A percentile compares a stretch with the other conserved stretches of the same genome.
phyloP scores from a whole-genome alignment of 2,797 vertebrate species.

The Sciurus vulgaris region DNA sequence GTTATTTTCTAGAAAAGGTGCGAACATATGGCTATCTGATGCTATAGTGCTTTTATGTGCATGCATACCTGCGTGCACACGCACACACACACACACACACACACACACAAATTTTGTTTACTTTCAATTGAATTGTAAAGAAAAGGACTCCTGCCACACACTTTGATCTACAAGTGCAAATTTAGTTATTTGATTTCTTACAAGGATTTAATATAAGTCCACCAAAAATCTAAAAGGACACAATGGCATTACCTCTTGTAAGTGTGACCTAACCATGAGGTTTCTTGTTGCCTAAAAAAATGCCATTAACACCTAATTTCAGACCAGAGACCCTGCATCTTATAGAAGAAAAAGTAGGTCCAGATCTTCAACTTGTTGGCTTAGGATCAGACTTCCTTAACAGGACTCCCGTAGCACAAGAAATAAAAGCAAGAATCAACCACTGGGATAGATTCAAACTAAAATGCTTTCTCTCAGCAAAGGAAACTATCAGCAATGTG shows the following conservation, averaged over 20 bases:
- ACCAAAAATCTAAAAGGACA: neutral
- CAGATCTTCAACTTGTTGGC: no score
- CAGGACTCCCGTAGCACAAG: no score
- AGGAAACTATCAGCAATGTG: no score
- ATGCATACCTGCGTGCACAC: rapidly evolving
- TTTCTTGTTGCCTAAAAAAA: constrained; percentile 32
- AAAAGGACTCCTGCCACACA: neutral
- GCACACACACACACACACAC: neutral
- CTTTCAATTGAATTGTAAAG: constrained; percentile 40
- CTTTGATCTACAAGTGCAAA: neutral
- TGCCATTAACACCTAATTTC: neutral
- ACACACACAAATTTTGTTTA: neutral
- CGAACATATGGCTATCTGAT: neutral
- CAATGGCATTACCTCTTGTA: neutral
- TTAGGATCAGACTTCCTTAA: no score
- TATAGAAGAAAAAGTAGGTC: no score
- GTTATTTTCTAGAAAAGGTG: neutral
- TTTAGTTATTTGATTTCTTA: neutral
- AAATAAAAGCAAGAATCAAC: no score
- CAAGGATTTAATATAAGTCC: neutral
- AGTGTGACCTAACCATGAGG: neutral
- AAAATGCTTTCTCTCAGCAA: no score
- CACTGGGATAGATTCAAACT: no score
- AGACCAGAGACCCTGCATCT: neutral
- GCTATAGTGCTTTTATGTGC: neutral